Evolutionary conservation across 2,888 invertebrate species (phyloP), one percentile per base, ranked within the genome.

Genomic region (Hemistola chrysoprasaria): DNA sequence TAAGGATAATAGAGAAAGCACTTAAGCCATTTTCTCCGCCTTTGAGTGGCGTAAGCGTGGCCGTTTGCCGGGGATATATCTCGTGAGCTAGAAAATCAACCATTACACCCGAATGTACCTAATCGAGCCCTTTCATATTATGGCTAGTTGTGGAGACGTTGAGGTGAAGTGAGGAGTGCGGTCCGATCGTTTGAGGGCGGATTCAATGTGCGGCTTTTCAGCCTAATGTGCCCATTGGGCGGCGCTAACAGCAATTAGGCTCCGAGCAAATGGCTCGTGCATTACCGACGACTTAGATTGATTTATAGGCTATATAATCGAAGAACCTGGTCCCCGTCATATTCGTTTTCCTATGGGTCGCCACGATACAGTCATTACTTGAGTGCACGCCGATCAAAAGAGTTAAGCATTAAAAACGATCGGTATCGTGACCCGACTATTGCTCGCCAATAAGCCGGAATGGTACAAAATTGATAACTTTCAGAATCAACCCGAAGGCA

Each of bases 11-110:
- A 88, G 88, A 88, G 86, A 87, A 84, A 87, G 88, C 88, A 88
- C 88, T 88, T 88, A 86, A 88, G 84, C 85, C 85, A 88, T 87
- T 87, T 87, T 88, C 87, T 79, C 87, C 85, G 87, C 86, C 85
- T 88, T 88, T 88, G 84, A 87, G 84, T 87, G 85, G 79, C 80
- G 84, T 88, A 87, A 88, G 87, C 82, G 83, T 69, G 80, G 71
- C 78, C 81, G 80, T 86, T 86, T 84, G 85, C 78, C 72, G 77
- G 70, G 74, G 77, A 75, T 74, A 76, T 78, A 78, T 79, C 78
- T 80, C 80, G 73, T 78, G 86, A 86, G 85, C 87, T 87, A 86
- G 87, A 87, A 87, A 86, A 88, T 86, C 81, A 87, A 75, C 84
- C 78, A 85, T 85, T 86, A 85, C 71, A 72, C 66, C 62, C 69